These are phyloP conservation scores for Argopecten irradians DNA, from an alignment of 1,140 invertebrate species.

Conservation along the genomic window DNA sequence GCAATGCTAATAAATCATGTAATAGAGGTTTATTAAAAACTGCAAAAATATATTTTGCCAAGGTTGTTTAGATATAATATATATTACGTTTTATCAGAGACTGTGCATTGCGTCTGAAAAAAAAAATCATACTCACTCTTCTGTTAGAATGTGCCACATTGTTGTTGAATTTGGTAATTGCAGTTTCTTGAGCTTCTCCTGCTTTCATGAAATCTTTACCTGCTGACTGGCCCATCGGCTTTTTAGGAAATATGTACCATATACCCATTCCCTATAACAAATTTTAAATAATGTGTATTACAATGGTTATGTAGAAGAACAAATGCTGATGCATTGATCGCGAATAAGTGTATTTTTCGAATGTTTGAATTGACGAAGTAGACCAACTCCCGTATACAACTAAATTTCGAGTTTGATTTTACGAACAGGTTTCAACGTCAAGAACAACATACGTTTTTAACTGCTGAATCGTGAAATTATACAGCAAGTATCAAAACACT, in stretches of 20 bases:
- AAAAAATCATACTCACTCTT: conserved; percentile 36
- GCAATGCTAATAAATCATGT: too few relatives aligned
- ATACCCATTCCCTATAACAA: conserved; percentile 50
- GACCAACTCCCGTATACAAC: too few relatives aligned
- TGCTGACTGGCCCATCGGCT: conserved; percentile 52
- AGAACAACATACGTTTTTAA: neutral
- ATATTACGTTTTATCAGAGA: too few relatives aligned
- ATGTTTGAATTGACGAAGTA: too few relatives aligned
- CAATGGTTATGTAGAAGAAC: too few relatives aligned
- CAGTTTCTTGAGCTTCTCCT: conserved; percentile 51
- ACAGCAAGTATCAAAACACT: neutral
- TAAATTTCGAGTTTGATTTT: neutral
- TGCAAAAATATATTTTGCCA: too few relatives aligned
- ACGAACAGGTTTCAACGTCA: neutral
- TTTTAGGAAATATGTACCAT: conserved; percentile 56
- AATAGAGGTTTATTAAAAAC: too few relatives aligned
- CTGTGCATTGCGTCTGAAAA: too few relatives aligned
- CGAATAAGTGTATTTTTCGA: too few relatives aligned
- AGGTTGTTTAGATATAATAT: too few relatives aligned
- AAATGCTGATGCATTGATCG: too few relatives aligned
- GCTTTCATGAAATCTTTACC: conserved; percentile 44
- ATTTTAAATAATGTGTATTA: too few relatives aligned
- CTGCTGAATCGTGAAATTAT: neutral
- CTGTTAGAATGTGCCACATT: conserved; percentile 58
- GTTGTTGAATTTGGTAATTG: conserved; percentile 52